Conservation (phyloP, 1,140 invertebrate genomes). For the Bombus terrestris region DNA sequence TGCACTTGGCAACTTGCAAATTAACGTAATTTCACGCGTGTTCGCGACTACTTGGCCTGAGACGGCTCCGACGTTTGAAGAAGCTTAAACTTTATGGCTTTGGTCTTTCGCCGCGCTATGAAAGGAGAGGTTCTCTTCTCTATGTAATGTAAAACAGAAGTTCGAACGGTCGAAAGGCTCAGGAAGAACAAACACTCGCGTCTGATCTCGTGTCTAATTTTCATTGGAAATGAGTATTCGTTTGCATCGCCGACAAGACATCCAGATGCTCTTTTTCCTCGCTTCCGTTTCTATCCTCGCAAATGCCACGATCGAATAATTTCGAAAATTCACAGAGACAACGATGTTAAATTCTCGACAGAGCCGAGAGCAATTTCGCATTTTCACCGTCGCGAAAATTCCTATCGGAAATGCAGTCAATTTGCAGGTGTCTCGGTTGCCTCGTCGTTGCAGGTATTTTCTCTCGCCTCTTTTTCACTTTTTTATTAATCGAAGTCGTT, state of each 20-base stretch:
- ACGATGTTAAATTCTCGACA: conserved; percentile 8
- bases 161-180: neutral
- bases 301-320: conserved; percentile 30
- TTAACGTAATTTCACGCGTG: conserved; percentile 38
- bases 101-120: no score
- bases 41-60: neutral
- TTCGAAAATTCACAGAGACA: conserved; percentile 37
- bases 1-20: conserved; percentile 21
- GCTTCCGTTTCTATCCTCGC: neutral
- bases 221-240: conserved; percentile 43
- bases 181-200: neutral
- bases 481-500: neutral
- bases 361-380: conserved; percentile 6
- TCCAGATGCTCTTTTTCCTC: neutral
- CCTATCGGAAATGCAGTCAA: conserved; percentile 7
- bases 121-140: no score
- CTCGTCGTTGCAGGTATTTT: neutral
- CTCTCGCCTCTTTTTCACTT: neutral
- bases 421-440: neutral
- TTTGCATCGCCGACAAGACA: neutral
- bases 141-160: neutral
- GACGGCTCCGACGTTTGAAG: neutral
- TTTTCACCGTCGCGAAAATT: conserved; percentile 18
- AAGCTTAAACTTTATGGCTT: neutral
- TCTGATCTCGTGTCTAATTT: conserved; percentile 30